phyloP scores from a whole-genome alignment of 2,113 vertebrate genomes.

The Trichomycterus rosablanca region DNA sequence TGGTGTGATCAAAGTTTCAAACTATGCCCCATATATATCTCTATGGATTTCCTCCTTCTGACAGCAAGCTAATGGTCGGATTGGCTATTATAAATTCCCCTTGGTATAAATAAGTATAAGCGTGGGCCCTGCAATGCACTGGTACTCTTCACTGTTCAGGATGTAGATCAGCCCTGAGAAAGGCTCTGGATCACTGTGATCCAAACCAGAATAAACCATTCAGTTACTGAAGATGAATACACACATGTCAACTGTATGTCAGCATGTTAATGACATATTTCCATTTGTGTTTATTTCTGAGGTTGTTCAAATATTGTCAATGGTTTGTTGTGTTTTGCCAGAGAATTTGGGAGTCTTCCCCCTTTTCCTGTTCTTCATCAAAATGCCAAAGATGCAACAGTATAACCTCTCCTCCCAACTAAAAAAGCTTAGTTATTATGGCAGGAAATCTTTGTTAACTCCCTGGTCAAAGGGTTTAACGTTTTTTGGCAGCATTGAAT shows the following conservation, averaged over 20 bases:
- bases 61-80: no score
- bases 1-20: no score
- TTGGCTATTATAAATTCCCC: no score
- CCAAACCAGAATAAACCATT: no score
- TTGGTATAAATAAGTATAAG: no score
- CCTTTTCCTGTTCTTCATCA: conserved; percentile 14
- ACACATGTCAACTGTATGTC: background rate
- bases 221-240: no score
- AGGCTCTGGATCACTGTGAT: no score
- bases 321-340: conserved; percentile 16
- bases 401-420: conserved; percentile 11
- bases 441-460: conserved; percentile 9
- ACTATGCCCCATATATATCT: no score
- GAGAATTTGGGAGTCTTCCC: conserved; percentile 11
- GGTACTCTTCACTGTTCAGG: no score
- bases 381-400: conserved; percentile 2
- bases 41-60: no score
- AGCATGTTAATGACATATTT: conserved; percentile 1
- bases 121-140: no score
- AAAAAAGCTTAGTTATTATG: background rate
- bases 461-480: conserved; percentile 8
- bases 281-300: conserved; percentile 4
- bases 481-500: conserved; percentile 19
- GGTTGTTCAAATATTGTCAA: conserved; percentile 10
- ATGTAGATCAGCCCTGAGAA: no score